Base-by-base conservation (phyloP, 2,797 vertebrate genomes). In the Sebastes steindachneri region DNA sequence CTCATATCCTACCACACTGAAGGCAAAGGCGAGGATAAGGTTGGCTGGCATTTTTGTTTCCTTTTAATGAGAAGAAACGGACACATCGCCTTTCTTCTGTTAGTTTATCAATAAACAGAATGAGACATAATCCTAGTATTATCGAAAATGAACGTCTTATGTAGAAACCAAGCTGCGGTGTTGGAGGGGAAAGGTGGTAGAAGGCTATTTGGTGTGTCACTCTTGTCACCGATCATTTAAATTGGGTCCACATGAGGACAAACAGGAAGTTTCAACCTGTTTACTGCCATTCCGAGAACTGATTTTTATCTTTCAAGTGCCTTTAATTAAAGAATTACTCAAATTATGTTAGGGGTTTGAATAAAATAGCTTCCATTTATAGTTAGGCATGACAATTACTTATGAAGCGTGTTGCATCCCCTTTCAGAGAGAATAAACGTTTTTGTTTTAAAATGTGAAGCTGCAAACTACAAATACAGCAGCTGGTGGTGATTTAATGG, bases 1-100 rank as follows among this genome's bases (percentile, higher is more conserved):
- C 87, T 99, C 73, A 97, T 96, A 7, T 91, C 94, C 6, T 98
- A 98, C 94, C 96, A 98, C 84, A 98, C 96, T 0, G 98, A 99
- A 93, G 96, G 97, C 41, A 96, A 88, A 6, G 97, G 97, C 0
- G 96, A 97, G 65, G 95, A 99, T 88, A 97, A 96, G 96, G 98
- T 97, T 88, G 62, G 94, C 87, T 41, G 9, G 1, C 3, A 19
- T 48, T 67, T 66, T 29, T 53, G 23, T 51, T 33, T 58, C 3
- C 2, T n/a, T 76, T 35, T 17, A 28, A 6, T 48, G 1, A 5
- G 31, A 45, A 37, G 9, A 37, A 37, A 12, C 25, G 2, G 9
- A 57, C 26, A 14, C 1, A 15, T 10, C 3, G 7, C 28, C n/a
- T 15, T 3, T 54, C 35, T 67, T 1, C 45, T 17, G 23, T 23